Conservation (phyloP, 2,797 vertebrate genomes). For the Echeneis naucrates region DNA sequence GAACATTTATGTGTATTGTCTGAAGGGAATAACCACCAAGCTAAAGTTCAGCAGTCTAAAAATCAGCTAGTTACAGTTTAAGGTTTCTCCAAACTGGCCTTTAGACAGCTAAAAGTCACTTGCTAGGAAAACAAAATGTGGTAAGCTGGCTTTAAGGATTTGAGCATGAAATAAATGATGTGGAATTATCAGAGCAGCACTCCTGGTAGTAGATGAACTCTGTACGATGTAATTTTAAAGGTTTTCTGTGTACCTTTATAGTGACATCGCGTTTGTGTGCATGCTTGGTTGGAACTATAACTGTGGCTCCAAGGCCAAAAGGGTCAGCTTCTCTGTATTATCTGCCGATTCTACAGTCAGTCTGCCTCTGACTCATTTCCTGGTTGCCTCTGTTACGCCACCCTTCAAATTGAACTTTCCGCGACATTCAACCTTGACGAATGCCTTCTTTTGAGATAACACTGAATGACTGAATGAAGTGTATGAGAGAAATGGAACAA, state of each 20-base stretch:
- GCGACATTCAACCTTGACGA: constrained; percentile 23
- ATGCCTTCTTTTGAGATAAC: constrained; percentile 17
- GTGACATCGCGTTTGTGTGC: neutral
- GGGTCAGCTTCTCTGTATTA: constrained; percentile 29
- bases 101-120: neutral
- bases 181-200: neutral
- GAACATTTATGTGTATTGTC: neutral
- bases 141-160: neutral
- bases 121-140: neutral
- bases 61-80: neutral
- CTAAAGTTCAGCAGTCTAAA: neutral
- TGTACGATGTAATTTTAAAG: neutral
- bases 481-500: neutral
- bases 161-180: neutral
- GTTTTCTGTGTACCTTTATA: neutral
- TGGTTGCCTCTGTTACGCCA: constrained; percentile 18
- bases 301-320: constrained; percentile 8
- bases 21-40: neutral
- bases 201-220: neutral
- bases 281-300: constrained; percentile 1
- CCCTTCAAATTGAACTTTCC: constrained; percentile 43
- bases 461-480: constrained; percentile 17
- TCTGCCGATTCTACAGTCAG: constrained; percentile 25
- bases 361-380: constrained; percentile 56
- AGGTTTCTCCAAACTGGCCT: constrained; percentile 1